Conservation (phyloP, 53 echinoderm and acorn worm species). For the Pentamera pediparva region DNA sequence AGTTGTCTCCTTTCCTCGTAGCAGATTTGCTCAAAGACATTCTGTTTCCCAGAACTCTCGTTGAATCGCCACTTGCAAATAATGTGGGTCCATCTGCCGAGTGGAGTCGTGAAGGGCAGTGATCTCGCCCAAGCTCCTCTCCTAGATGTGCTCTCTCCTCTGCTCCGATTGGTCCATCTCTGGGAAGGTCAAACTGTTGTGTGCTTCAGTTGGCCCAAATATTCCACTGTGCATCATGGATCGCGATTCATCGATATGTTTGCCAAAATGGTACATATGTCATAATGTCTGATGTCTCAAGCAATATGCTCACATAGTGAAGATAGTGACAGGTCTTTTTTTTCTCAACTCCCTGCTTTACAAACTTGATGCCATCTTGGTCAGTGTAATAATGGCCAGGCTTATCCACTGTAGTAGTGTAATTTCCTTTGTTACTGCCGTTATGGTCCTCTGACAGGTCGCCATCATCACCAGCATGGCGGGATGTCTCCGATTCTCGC, state of each 20-base stretch:
- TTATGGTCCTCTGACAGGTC: too few species aligned
- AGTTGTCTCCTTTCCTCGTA: not conserved
- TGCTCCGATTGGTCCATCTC: not conserved
- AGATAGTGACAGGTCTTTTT: not conserved
- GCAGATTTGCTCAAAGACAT: constrained; percentile 6
- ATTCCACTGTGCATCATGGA: not conserved
- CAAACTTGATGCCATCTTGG: not conserved
- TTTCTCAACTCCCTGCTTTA: not conserved
- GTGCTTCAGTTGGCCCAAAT: not conserved
- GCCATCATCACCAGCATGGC: not conserved
- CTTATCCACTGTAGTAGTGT: not conserved
- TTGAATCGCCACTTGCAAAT: not conserved
- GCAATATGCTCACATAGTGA: not conserved
- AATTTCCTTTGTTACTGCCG: not conserved
- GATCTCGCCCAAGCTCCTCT: not conserved
- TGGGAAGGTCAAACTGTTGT: not conserved
- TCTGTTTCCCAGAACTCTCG: not conserved
- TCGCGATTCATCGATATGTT: not conserved
- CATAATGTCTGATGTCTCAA: not conserved
- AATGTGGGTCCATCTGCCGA: too few species aligned
- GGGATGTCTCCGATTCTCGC: not conserved
- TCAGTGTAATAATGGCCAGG: not conserved
- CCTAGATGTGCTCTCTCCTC: not conserved
- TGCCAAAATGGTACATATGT: not conserved
- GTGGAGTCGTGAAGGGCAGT: not conserved